phyloP scores from a whole-genome alignment of 2,797 vertebrate species.

The Mormyrus proboscirostris region DNA sequence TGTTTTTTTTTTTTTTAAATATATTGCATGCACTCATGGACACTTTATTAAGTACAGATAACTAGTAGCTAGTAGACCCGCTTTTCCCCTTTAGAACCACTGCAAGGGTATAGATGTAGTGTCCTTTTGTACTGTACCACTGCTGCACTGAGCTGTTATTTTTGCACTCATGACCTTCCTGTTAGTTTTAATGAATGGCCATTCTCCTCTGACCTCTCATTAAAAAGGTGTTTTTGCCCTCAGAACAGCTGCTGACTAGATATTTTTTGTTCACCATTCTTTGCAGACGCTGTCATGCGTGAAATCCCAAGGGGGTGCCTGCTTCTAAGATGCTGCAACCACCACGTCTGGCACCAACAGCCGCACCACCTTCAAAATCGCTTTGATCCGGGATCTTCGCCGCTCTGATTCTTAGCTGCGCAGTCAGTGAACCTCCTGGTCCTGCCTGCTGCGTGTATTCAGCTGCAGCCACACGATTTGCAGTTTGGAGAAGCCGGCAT shows the following conservation, averaged over 20 bases:
- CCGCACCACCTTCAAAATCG: not conserved
- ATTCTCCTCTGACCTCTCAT: not conserved
- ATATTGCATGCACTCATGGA: not conserved
- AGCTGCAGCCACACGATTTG: not conserved
- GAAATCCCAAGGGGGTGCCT: not conserved
- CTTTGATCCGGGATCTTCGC: not conserved
- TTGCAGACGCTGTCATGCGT: not conserved
- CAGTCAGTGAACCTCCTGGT: not conserved
- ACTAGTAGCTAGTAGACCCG: not conserved
- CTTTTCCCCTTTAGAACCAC: not conserved
- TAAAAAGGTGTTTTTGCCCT: slow-evolving; percentile 4
- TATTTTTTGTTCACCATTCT: not conserved
- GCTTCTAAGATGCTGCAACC: not conserved
- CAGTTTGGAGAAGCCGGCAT: not conserved
- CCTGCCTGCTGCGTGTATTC: not conserved
- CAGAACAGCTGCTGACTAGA: not conserved
- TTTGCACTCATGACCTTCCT: not conserved
- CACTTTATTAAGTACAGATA: not conserved
- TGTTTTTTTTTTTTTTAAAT: not conserved
- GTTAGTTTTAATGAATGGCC: not conserved
- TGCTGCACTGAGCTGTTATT: slow-evolving; percentile 6
- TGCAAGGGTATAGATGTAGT: not conserved
- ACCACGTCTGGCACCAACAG: not conserved
- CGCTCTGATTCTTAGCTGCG: not conserved
- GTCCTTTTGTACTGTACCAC: not conserved